A percentile compares a stretch with the other conserved stretches of the same genome.
These are phyloP conservation scores for Oncorhynchus masou DNA, from an alignment of 2,113 vertebrate species.

Conservation along the genomic window DNA sequence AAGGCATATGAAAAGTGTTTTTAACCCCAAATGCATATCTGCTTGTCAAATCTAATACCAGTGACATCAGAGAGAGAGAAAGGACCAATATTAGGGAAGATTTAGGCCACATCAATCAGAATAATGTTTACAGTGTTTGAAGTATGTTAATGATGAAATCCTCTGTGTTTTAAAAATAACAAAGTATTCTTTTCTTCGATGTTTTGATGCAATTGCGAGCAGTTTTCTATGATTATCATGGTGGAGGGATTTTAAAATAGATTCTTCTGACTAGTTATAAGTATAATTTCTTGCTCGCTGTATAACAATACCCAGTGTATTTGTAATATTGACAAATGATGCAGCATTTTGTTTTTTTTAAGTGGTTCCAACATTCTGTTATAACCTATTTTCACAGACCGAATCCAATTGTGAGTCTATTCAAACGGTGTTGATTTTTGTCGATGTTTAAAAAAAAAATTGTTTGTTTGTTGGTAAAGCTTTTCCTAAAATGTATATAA, in stretches of 20 bases:
- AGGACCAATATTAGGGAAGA: constrained; percentile 54
- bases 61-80: constrained; percentile 39
- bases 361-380: constrained; percentile 85
- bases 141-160: constrained; percentile 95
- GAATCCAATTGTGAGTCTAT: constrained; percentile 76
- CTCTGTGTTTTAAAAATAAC: constrained; percentile 91
- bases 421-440: constrained; percentile 60
- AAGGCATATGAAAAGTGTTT: constrained; percentile 67
- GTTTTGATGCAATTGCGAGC: constrained; percentile 86
- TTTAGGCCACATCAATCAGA: constrained; percentile 72
- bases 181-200: constrained; percentile 84
- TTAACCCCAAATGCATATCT: constrained; percentile 58
- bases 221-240: constrained; percentile 80
- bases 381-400: constrained; percentile 79
- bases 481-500: constrained; percentile 87
- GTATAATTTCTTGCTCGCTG: constrained; percentile 94
- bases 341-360: constrained; percentile 86
- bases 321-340: constrained; percentile 94
- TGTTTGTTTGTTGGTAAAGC: constrained; percentile 89
- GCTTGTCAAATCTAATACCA: constrained; percentile 56
- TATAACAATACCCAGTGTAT: constrained; percentile 92
- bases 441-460: constrained; percentile 60
- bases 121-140: constrained; percentile 99
- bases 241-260: constrained; percentile 94
- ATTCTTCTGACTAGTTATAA: constrained; percentile 80